Evolutionary conservation across 2,797 vertebrate species (phyloP), one percentile per base, ranked within the genome.

Genomic region (Enteromius radiatus): DNA sequence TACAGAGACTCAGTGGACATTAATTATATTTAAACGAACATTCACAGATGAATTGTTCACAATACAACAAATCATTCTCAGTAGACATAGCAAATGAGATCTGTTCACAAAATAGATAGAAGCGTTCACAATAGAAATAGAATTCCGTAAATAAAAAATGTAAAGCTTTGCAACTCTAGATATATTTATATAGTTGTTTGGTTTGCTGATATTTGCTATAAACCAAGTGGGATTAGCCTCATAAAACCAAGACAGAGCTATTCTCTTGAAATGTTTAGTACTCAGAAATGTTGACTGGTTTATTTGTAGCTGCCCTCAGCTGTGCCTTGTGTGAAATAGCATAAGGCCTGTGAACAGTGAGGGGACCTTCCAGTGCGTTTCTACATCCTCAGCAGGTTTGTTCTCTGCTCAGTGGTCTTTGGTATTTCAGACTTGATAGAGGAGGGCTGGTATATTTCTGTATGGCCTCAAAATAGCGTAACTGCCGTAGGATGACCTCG

Each of bases 381-480:
- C 70, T 79, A 59, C 79, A 49, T 71, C 90, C 85, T 91, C 89
- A 90, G 91, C 90, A 87, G 82, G 84, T 87, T 89, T 89, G 83
- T 71, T 70, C 69, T 69, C 73, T 11, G 67, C 59, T 77, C 79
- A 19, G 84, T 78, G 82, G 76, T 88, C 41, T 64, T 80, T 70
- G 84, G 85, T 87, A 85, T 84, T 84, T 82, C 36, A 76, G 52
- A 45, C 26, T 70, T 83, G 76, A 78, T 87, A 4, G 65, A 87
- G 86, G 85, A 69, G 87, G 92, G 87, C 91, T 85, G 74, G 75
- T 89, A 73, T 93, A 92, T 92, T 94, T 92, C 47, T 88, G 91
- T 91, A 87, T 83, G 85, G 14, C 73, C 93, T 93, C 31, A 90
- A 88, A 94, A 93, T 94, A 92, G 93, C 90, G 61, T 52, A n/a